Conservation (phyloP, 2,888 invertebrate species). For the Eilema griseolum region DNA sequence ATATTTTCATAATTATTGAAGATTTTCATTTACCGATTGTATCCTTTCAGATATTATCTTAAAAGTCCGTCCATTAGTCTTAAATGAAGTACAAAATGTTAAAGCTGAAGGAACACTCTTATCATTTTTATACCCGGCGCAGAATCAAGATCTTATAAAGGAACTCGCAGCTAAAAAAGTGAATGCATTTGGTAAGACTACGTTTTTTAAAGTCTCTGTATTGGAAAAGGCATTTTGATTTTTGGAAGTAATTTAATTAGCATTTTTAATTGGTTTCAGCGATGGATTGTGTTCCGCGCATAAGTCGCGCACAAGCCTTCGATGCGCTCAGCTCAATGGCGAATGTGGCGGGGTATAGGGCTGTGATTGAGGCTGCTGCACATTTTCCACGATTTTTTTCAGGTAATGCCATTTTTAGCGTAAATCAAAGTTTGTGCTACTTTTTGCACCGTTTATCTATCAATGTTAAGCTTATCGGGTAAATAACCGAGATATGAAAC, state of each 20-base stretch:
- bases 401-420: conserved; percentile 79
- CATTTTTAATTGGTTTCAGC: conserved; percentile 78
- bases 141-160: conserved; percentile 92
- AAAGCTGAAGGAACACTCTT: conserved; percentile 90
- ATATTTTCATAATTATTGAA: too few relatives aligned
- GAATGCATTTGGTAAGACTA: conserved; percentile 91
- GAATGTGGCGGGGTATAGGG: conserved; percentile 95
- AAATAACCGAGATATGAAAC: conserved; percentile 11
- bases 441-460: neutral
- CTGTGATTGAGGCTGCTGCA: conserved; percentile 95
- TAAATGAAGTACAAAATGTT: conserved; percentile 89
- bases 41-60: conserved; percentile 90
- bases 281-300: conserved; percentile 96
- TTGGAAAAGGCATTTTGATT: neutral
- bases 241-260: neutral
- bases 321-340: conserved; percentile 97
- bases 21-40: neutral
- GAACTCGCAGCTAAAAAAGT: conserved; percentile 89
- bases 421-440: conserved; percentile 4
- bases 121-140: conserved; percentile 94
- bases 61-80: conserved; percentile 91
- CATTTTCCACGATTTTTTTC: conserved; percentile 96
- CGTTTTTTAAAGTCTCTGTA: neutral
- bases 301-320: conserved; percentile 95
- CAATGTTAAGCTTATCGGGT: conserved; percentile 2